Base-by-base conservation (phyloP, 2,888 invertebrate genomes). In the Bruchidius siliquastri region DNA sequence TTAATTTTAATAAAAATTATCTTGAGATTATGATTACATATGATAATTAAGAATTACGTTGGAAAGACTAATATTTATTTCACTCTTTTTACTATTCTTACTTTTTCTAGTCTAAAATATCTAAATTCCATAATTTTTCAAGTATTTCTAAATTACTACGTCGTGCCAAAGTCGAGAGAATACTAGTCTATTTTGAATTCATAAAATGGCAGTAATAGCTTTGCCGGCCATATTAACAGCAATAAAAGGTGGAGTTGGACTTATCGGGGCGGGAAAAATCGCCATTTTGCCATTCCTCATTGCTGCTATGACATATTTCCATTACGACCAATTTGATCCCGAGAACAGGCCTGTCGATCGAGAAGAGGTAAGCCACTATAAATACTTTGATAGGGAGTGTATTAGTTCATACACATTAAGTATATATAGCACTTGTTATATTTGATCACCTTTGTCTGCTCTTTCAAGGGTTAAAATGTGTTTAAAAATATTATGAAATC, bases 271-370 rank as follows among this genome's bases (percentile, higher is more conserved):
- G 22, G 91, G 93, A 80, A 94, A 94, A 82, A 86, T 94, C 10
- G 89, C 92, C 0, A 91, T 95, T 81, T 87, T 95, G 73, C 95
- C 95, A 0, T 89, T 92, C 67, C 89, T 96, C 82, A 87, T 95
- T 76, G 94, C 92, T 0, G 90, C 93, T 0, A 87, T 95, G 80
- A 93, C 94, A 0, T 95, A 94, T 82, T 95, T 93, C 85, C 93
- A 95, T 86, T 95, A 95, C 85, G 95, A 96, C 81, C 88, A 94
- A 1, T 91, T 94, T 81, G 95, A 95, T 85, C 95, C 95, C 0
- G 95, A 95, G 86, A 94, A 92, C 85, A 89, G 93, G 72, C 67
- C 68, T 6, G 68, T 68, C 1, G 68, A 68, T 22, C 3, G 68
- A 68, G 22, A 68, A 8, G 68, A 21, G 22, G 49, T 49, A 49